Evolutionary conservation across 2,888 invertebrate species (phyloP), one percentile per base, ranked within the genome.

Genomic region (Entomobrya proxima): DNA sequence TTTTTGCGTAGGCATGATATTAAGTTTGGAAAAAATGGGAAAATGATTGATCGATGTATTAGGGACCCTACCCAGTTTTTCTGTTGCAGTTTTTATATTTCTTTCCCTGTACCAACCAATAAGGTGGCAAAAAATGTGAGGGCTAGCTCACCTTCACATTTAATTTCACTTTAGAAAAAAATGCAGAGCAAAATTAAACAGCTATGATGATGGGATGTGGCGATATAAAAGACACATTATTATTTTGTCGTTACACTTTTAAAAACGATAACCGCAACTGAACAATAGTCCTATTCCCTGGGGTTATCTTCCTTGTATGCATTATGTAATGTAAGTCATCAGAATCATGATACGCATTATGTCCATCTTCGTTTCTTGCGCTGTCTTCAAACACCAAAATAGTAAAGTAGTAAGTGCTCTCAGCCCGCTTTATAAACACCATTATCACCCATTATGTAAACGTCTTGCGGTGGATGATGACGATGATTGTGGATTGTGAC

Each of bases 201-300:
- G n/a, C n/a, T n/a, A n/a, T n/a, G n/a, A n/a, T n/a, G n/a, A n/a
- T n/a, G n/a, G n/a, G n/a, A n/a, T n/a, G n/a, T n/a, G n/a, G n/a
- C n/a, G n/a, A 27, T 44, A 37, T 72, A 47, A 72, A 47, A 47
- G 50, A 30, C 47, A 30, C 15, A 67, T 67, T 37, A 72, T n/a
- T n/a, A n/a, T 47, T 72, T 47, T 47, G 72, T 72, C 47, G 72
- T 72, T 72, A 72, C 72, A 72, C 72, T 72, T 72, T 69, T 72
- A 47, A 72, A 72, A 72, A 72, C 47, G 30, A 47, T 69, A 69
- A 64, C 24, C 69, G 69, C 18, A 52, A 9, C 52, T 9, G 47
- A 72, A 72, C 37, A n/a, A 72, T 27, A 44, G 72, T 47, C 72
- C 72, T 50, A 72, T 47, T 72, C 72, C 72, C 72, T 72, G n/a